Evolutionary conservation across 2,888 invertebrate species (phyloP).

Genomic region (Apodemia duryi): DNA sequence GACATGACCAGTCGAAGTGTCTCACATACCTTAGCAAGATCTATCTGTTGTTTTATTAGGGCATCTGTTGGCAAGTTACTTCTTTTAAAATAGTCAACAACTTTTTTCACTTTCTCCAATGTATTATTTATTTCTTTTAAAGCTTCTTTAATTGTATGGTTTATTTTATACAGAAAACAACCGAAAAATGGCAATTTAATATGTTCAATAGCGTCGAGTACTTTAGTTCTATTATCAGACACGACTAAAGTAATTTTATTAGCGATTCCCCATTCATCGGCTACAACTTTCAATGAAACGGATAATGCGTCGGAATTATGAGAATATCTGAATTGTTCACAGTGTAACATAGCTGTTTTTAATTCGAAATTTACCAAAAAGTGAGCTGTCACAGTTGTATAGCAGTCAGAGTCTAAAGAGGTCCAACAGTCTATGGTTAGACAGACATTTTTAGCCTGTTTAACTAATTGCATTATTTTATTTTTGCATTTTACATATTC

Average conservation of each 20-base stretch:
- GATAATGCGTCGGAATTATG: slow-evolving; percentile 15
- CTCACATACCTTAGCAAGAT: slow-evolving; percentile 18
- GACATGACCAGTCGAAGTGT: slow-evolving; percentile 16
- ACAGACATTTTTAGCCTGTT: slow-evolving; percentile 16
- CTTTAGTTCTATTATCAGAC: background rate
- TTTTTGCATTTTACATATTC: too few species aligned
- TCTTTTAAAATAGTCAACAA: slow-evolving; percentile 25
- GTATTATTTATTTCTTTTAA: slow-evolving; percentile 19
- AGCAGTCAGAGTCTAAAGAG: slow-evolving; percentile 22
- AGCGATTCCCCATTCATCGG: background rate
- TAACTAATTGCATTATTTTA: too few species aligned
- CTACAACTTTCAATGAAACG: background rate
- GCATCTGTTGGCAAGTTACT: slow-evolving; percentile 18
- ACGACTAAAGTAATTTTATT: background rate
- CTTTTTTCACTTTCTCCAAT: slow-evolving; percentile 19
- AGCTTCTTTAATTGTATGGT: slow-evolving; percentile 15
- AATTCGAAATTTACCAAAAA: slow-evolving; percentile 24
- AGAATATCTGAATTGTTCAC: slow-evolving; percentile 16
- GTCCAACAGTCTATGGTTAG: slow-evolving; percentile 20
- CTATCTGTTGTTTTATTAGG: slow-evolving; percentile 19
- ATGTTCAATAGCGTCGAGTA: background rate
- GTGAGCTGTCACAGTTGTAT: slow-evolving; percentile 28
- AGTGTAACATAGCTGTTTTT: slow-evolving; percentile 22
- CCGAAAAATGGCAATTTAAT: slow-evolving; percentile 18
- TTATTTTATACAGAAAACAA: slow-evolving; percentile 24